Conservation (phyloP, 2,113 vertebrate genomes). For the Laticauda laticaudata region DNA sequence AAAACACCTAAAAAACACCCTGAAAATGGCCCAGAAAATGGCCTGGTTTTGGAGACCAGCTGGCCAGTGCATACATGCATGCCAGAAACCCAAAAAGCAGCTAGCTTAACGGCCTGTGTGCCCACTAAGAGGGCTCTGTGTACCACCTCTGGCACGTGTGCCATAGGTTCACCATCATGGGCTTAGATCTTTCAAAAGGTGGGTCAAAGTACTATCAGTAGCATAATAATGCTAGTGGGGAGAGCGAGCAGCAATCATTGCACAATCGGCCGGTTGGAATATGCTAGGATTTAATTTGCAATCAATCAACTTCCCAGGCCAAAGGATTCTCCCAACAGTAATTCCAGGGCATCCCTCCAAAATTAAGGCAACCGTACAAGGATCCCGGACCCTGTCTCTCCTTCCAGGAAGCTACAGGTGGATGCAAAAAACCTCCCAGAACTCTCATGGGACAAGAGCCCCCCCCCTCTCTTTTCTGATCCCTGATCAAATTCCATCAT, state of each 20-base stretch:
- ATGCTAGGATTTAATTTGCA: not conserved
- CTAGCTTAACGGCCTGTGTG: no score
- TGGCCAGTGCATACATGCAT: no score
- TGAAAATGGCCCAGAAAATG: no score
- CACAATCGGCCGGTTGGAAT: not conserved
- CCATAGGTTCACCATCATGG: no score
- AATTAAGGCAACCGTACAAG: not conserved
- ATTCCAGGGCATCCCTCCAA: no score
- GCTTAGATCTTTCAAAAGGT: not conserved
- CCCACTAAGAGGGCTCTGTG: no score
- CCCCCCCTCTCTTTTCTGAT: not conserved
- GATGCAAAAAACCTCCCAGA: not conserved
- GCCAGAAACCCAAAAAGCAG: no score
- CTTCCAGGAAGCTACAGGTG: not conserved
- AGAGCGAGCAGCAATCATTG: not conserved
- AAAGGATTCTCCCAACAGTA: not conserved
- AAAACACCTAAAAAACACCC: no score
- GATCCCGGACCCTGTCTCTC: not conserved
- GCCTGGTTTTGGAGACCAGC: no score
- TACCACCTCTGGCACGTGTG: no score
- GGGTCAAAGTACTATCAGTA: not conserved
- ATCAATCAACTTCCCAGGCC: not conserved
- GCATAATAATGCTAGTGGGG: not conserved
- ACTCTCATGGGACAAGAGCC: not conserved
- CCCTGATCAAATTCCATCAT: no score